Conservation (phyloP, 2,797 vertebrate genomes). For the Mormyrops boulengeri region DNA sequence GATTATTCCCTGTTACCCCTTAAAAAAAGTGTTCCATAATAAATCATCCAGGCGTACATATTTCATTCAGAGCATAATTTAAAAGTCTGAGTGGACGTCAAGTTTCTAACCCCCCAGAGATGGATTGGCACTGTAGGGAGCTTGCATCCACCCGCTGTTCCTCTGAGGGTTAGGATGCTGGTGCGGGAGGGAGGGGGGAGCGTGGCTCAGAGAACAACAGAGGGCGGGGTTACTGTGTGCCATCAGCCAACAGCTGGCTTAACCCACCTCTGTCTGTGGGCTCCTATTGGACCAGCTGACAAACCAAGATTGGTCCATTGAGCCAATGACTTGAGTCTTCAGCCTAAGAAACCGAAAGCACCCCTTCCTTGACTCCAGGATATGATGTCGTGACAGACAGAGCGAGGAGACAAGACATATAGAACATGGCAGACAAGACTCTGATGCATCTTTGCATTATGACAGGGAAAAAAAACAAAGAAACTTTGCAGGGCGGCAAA, state of each 20-base stretch:
- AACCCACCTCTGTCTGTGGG: not conserved
- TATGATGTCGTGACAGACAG: not conserved
- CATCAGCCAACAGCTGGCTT: not conserved
- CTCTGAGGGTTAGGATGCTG: not conserved
- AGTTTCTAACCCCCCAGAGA: constrained; percentile 27
- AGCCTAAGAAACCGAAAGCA: not conserved
- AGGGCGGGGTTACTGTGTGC: not conserved
- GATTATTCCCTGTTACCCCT: constrained; percentile 29
- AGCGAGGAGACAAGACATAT: not conserved
- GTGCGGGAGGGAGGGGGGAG: not conserved
- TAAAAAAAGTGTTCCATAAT: constrained; percentile 24
- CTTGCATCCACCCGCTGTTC: not conserved
- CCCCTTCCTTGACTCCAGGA: not conserved
- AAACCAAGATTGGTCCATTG: not conserved
- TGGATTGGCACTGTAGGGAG: not conserved
- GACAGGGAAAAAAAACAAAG: constrained; percentile 4
- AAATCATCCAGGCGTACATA: constrained; percentile 35
- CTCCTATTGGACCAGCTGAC: not conserved
- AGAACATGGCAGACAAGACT: not conserved
- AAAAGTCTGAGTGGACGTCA: constrained; percentile 12
- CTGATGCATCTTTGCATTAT: constrained; percentile 12
- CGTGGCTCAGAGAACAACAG: not conserved
- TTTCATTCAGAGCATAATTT: constrained; percentile 30
- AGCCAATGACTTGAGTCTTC: not conserved
- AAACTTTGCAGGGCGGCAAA: constrained; percentile 42